Percentiles rank a stretch among this genome's conserved stretches.
Conservation (phyloP, 2,888 invertebrate species). For the Hydrotaea cyrtoneurina region DNA sequence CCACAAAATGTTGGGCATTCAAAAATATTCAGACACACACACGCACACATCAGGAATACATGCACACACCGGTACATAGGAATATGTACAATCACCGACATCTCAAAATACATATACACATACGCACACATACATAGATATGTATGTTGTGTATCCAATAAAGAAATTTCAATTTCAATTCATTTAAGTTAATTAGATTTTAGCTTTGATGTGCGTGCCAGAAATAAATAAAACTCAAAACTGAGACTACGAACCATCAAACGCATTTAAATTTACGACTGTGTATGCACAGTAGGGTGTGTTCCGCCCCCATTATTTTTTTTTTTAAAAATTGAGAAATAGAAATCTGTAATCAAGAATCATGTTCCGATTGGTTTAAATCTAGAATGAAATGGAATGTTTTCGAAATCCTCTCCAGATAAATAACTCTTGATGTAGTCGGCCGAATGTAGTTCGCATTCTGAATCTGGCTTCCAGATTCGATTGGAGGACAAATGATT, state of each 20-base stretch:
- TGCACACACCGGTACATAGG: neutral
- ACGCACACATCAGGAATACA: neutral
- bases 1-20: slow-evolving; percentile 40
- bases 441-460: too few species aligned
- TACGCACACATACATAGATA: neutral
- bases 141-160: neutral
- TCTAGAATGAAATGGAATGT: too few species aligned
- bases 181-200: slow-evolving; percentile 78
- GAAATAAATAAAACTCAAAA: slow-evolving; percentile 43
- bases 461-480: too few species aligned
- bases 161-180: slow-evolving; percentile 72
- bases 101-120: neutral
- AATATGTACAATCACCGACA: neutral
- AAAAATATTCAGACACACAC: slow-evolving; percentile 33
- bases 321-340: too few species aligned
- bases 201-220: slow-evolving; percentile 56
- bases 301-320: too few species aligned
- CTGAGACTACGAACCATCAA: slow-evolving; percentile 4
- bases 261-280: neutral
- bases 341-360: too few species aligned
- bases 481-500: too few species aligned
- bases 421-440: too few species aligned
- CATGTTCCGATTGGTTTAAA: too few species aligned
- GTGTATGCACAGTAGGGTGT: neutral
- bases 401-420: too few species aligned